Conservation (phyloP, 2,113 vertebrate genomes). For the Dendropsophus ebraccatus region DNA sequence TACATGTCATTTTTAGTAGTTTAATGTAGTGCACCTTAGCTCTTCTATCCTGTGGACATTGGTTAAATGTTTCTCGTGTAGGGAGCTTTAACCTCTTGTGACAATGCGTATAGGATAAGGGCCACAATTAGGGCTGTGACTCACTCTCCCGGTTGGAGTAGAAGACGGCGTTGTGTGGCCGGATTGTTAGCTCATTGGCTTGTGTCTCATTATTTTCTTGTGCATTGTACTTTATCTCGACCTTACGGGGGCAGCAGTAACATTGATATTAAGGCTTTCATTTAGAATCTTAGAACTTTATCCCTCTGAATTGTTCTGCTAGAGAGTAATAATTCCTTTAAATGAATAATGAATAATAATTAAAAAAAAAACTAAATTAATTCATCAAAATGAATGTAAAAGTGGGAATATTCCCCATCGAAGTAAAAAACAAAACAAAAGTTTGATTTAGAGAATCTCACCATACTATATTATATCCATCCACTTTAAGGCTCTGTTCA, state of each 20-base stretch:
- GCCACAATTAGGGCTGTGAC: slow-evolving; percentile 7
- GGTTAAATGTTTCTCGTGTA: slow-evolving; percentile 10
- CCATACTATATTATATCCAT: too few species aligned
- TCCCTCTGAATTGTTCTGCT: background rate
- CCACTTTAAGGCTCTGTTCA: too few species aligned
- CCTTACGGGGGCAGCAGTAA: background rate
- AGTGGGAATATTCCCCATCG: too few species aligned
- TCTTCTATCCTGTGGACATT: background rate
- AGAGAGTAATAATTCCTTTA: background rate
- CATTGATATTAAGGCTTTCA: background rate
- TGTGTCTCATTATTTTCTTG: background rate
- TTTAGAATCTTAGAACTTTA: background rate
- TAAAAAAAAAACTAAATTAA: too few species aligned
- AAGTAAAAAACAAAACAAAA: too few species aligned
- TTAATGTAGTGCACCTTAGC: too few species aligned
- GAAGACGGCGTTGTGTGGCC: too few species aligned
- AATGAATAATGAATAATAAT: background rate
- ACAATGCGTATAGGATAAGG: background rate
- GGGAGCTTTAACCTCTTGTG: slow-evolving; percentile 18
- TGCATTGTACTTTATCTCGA: background rate
- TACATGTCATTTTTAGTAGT: too few species aligned
- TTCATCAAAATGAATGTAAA: too few species aligned
- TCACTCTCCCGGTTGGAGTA: background rate
- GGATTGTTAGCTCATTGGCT: background rate
- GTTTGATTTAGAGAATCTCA: too few species aligned